These are phyloP conservation scores for Protomyctophum bolini DNA, from an alignment of 2,113 vertebrate genomes.

Conservation along the genomic window DNA sequence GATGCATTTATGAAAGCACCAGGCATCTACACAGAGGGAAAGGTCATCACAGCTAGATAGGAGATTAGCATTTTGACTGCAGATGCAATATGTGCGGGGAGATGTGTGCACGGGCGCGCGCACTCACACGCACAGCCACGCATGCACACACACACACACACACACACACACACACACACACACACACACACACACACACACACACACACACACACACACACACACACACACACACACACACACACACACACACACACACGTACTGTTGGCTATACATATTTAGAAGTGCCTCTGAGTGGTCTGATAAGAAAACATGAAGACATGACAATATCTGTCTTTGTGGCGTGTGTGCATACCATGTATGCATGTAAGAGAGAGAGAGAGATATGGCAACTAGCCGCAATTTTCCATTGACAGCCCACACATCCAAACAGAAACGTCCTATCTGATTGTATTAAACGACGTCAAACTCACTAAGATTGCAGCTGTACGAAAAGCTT, in stretches of 20 bases:
- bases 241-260: constrained; percentile 43
- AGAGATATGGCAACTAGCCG: too few relatives aligned
- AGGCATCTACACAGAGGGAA: constrained; percentile 69
- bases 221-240: constrained; percentile 8
- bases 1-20: constrained; percentile 71
- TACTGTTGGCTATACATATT: constrained; percentile 60
- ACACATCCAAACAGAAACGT: too few relatives aligned
- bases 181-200: constrained; percentile 13
- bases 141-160: not conserved
- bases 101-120: constrained; percentile 1
- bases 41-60: constrained; percentile 68
- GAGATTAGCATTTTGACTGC: constrained; percentile 66
- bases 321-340: constrained; percentile 36
- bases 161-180: constrained; percentile 24
- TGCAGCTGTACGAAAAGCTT: too few relatives aligned
- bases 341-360: constrained; percentile 28
- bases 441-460: too few relatives aligned
- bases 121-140: not conserved
- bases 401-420: too few relatives aligned
- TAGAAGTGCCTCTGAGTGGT: constrained; percentile 26
- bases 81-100: not conserved
- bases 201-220: not conserved
- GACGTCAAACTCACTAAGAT: too few relatives aligned
- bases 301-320: constrained; percentile 40
- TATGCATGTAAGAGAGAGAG: constrained; percentile 44